Conservation (phyloP, 2,113 vertebrate species). For the Alligator mississippiensis region DNA sequence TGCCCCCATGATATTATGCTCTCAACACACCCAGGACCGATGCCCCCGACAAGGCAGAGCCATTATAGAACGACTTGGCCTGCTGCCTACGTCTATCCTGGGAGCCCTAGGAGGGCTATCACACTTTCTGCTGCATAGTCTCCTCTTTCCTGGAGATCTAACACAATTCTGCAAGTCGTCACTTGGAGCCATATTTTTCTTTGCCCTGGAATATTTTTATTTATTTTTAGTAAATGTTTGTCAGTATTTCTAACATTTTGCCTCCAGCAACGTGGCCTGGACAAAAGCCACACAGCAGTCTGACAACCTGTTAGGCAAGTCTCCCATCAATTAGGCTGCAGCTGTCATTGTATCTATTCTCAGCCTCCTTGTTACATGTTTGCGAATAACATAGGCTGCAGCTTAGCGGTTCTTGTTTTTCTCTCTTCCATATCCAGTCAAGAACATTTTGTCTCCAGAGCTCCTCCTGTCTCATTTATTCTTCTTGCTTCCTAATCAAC, state of each 20-base stretch:
- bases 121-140: neutral
- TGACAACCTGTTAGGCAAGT: slow-evolving; percentile 75
- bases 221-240: slow-evolving; percentile 70
- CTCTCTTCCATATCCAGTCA: slow-evolving; percentile 26
- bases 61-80: slow-evolving; percentile 70
- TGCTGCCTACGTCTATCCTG: slow-evolving; percentile 30
- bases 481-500: slow-evolving; percentile 46
- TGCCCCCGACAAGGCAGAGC: slow-evolving; percentile 59
- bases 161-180: slow-evolving; percentile 39
- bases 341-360: slow-evolving; percentile 74
- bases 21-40: slow-evolving; percentile 50
- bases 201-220: slow-evolving; percentile 60
- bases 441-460: slow-evolving; percentile 59
- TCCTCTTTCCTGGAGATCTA: slow-evolving; percentile 66
- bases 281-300: slow-evolving; percentile 62
- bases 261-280: slow-evolving; percentile 70
- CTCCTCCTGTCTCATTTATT: slow-evolving; percentile 31
- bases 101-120: slow-evolving; percentile 42
- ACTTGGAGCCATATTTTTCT: slow-evolving; percentile 56
- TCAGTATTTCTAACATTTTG: slow-evolving; percentile 68
- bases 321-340: slow-evolving; percentile 77
- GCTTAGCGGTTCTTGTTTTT: slow-evolving; percentile 44
- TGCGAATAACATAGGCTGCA: slow-evolving; percentile 68
- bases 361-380: slow-evolving; percentile 68
- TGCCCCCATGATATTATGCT: slow-evolving; percentile 42